Percentiles rank a stretch among this genome's conserved stretches.
Evolutionary conservation across 2,797 vertebrate species (phyloP).

Genomic region (Sandelia bainsii): DNA sequence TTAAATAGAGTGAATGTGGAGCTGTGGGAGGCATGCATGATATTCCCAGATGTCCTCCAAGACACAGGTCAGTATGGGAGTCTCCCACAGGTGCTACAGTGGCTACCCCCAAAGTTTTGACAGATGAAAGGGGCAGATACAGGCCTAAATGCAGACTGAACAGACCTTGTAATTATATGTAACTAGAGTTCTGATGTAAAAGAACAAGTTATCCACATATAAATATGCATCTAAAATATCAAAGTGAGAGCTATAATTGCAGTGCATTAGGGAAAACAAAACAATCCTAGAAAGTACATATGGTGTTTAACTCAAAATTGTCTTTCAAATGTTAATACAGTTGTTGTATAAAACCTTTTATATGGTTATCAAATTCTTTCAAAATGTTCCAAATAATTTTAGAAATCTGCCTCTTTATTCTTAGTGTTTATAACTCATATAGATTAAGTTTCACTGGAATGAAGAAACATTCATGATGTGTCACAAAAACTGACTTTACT

Average conservation of each 20-base stretch:
- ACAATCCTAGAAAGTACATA: not conserved
- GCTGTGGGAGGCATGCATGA: constrained; percentile 90
- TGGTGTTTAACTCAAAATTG: not conserved
- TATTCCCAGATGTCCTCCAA: constrained; percentile 97
- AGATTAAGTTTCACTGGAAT: not conserved
- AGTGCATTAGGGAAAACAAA: not conserved
- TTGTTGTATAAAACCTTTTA: not conserved
- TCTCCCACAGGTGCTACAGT: constrained; percentile 87
- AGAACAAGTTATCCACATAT: not conserved
- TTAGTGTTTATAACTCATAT: not conserved
- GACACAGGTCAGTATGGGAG: constrained; percentile 88
- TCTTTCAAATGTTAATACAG: not conserved
- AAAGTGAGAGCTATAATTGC: not conserved
- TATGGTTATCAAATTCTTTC: not conserved
- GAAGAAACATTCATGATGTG: not conserved
- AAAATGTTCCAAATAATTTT: not conserved
- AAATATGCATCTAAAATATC: not conserved
- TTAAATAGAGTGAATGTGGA: constrained; percentile 93
- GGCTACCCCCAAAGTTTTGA: constrained; percentile 49
- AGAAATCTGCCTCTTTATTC: not conserved
- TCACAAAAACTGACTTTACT: not conserved
- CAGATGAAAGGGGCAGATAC: constrained; percentile 22
- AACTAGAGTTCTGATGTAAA: not conserved
- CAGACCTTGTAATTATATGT: constrained; percentile 5
- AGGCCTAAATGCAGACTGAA: constrained; percentile 41